Base-by-base conservation (phyloP, 1,140 invertebrate genomes). In the Apocrypta bakeri region DNA sequence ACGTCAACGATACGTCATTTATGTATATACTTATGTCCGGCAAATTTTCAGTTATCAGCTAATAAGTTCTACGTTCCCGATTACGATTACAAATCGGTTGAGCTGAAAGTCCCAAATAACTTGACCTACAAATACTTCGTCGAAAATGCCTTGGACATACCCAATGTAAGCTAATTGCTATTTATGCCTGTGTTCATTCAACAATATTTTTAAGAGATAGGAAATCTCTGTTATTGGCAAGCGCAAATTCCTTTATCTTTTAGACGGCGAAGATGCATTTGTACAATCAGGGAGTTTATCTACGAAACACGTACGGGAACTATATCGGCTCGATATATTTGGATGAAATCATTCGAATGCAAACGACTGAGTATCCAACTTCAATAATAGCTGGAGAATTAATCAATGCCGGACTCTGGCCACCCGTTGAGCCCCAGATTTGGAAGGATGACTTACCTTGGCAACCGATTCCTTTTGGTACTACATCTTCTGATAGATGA, bases 381-480 rank as follows among this genome's bases (percentile, higher is more conserved):
- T 94, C 94, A 68, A 88, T 95, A 81, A 94, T 94, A 87, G 93
- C 93, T 84, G 94, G 93, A 1, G 89, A 92, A 82, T 86, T 92
- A 68, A 91, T 94, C 68, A 89, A 94, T 74, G 93, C 94, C 29
- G 94, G 93, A 25, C 84, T 94, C 2, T 92, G 88, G 87, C 91
- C 91, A 7, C 93, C 94, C 6, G 79, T 79, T 3, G 79, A 71
- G 0, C 63, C 81, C 25, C 92, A 94, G 84, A 84, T 87, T 33
- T 92, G 90, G 90, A 90, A 93, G 66, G 37, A 84, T 0, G 80
- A 92, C 24, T 84, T 94, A 0, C 74, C 84, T 0, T 95, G 94
- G 94, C 94, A 94, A 84, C 94, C 94, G 1, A 90, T 95, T 80
- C 93, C 94, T 37, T 86, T 86, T 27, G 87, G 89, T 89, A 86